Evolutionary conservation across 2,888 invertebrate genomes (phyloP).

Genomic region (Mamestra brassicae): DNA sequence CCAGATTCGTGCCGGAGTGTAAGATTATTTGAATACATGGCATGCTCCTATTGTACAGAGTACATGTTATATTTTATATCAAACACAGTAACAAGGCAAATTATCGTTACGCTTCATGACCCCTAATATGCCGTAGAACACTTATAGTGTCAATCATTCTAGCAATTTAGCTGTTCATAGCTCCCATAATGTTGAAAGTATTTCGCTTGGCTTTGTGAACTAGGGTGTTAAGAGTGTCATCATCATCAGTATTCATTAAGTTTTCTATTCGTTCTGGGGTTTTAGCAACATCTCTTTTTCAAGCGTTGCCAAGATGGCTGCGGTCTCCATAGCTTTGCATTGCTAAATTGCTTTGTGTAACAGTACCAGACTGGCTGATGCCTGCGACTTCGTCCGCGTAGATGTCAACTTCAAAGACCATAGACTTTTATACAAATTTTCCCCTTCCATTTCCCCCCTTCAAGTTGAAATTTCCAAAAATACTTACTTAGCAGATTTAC

Average conservation of each 20-base stretch:
- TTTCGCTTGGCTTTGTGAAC: not conserved
- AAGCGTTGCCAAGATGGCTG: not conserved
- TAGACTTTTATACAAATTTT: too few relatives aligned
- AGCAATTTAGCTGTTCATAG: conserved; percentile 19
- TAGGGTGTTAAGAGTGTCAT: not conserved
- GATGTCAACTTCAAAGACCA: too few relatives aligned
- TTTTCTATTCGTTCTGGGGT: conserved; percentile 1
- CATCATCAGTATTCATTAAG: not conserved
- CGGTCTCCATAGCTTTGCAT: not conserved
- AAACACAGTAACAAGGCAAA: not conserved
- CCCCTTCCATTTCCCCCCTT: too few relatives aligned
- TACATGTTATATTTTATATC: conserved; percentile 11
- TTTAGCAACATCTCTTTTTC: not conserved
- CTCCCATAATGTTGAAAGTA: conserved; percentile 19
- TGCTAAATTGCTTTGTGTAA: not conserved
- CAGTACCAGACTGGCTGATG: too few relatives aligned
- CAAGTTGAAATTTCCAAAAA: too few relatives aligned
- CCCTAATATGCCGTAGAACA: conserved; percentile 34
- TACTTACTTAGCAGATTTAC: too few relatives aligned
- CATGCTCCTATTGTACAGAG: too few relatives aligned
- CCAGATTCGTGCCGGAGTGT: fast-evolving
- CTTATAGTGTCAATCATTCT: conserved; percentile 49
- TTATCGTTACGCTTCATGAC: conserved; percentile 23
- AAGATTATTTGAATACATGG: too few relatives aligned
- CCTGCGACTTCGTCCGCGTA: too few relatives aligned